Conservation (phyloP, 2,888 invertebrate species). For the Drosophila anomelani region DNA sequence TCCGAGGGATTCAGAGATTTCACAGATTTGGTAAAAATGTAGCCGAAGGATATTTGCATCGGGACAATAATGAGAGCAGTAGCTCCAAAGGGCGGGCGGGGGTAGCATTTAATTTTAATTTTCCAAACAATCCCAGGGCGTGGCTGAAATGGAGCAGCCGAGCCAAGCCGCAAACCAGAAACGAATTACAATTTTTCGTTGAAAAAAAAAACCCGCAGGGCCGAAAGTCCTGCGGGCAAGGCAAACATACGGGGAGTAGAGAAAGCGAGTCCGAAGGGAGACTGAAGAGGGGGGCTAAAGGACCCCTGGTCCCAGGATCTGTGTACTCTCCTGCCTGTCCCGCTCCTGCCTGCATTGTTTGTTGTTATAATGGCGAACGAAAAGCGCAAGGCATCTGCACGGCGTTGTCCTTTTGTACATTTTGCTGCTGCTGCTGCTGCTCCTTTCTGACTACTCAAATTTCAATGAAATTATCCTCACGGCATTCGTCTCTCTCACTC, state of each 20-base stretch:
- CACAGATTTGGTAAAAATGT: conserved; percentile 73
- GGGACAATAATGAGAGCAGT: background rate
- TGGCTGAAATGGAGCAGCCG: conserved; percentile 66
- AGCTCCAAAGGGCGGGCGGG: conserved; percentile 8
- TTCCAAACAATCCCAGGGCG: conserved; percentile 55
- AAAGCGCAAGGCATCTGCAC: conserved; percentile 77
- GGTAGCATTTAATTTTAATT: conserved; percentile 50
- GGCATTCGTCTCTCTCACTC: conserved; percentile 55
- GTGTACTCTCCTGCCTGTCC: conserved; percentile 13
- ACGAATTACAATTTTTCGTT: conserved; percentile 43
- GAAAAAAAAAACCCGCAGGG: conserved; percentile 66
- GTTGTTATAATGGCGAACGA: conserved; percentile 77
- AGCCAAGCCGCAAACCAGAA: conserved; percentile 46
- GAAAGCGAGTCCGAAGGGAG: background rate
- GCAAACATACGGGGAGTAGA: conserved; percentile 7
- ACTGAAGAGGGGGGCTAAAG: conserved; percentile 7
- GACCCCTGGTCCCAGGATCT: conserved; percentile 21
- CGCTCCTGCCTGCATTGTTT: conserved; percentile 67
- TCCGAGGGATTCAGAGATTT: conserved; percentile 15
- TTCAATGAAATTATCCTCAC: conserved; percentile 82
- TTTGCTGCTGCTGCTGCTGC: conserved; percentile 42
- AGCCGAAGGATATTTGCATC: conserved; percentile 63
- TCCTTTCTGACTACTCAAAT: conserved; percentile 78
- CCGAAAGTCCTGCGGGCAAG: conserved; percentile 65
- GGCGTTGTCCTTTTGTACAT: conserved; percentile 65